Conservation (phyloP, 2,113 vertebrate species). For the Clarias gariepinus region DNA sequence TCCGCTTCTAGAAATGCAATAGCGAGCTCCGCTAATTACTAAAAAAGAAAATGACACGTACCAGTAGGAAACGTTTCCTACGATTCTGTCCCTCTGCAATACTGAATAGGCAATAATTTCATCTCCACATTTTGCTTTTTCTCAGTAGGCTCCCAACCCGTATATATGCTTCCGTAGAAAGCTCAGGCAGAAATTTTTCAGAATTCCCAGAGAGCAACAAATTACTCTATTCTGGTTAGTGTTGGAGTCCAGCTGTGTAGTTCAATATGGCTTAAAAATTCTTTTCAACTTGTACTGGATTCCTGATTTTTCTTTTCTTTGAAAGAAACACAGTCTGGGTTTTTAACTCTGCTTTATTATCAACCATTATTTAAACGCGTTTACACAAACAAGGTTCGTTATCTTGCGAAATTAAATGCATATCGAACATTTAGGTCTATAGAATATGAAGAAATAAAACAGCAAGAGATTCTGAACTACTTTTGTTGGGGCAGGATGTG, state of each 20-base stretch:
- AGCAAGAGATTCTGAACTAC: background rate
- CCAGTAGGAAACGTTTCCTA: slow-evolving; percentile 22
- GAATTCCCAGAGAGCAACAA: slow-evolving; percentile 28
- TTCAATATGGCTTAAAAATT: background rate
- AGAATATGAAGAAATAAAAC: background rate
- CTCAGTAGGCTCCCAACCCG: background rate
- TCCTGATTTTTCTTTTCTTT: slow-evolving; percentile 9
- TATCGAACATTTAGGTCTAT: background rate
- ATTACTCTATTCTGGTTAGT: background rate
- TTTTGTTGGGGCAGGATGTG: background rate
- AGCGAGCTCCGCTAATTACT: background rate
- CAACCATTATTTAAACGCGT: background rate
- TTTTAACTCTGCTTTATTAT: background rate
- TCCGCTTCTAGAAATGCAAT: slow-evolving; percentile 1
- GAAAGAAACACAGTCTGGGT: background rate
- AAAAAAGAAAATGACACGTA: slow-evolving; percentile 12
- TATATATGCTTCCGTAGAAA: background rate
- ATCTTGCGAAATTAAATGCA: background rate
- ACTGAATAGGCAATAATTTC: slow-evolving; percentile 25
- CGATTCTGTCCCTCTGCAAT: slow-evolving; percentile 17
- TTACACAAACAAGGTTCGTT: background rate
- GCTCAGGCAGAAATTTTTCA: background rate
- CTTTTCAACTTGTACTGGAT: background rate
- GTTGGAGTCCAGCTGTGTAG: slow-evolving; percentile 4
- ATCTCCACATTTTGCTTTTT: background rate